Evolutionary conservation across 2,888 invertebrate species (phyloP), one percentile per base, ranked within the genome.

Genomic region (Galerucella calmariensis): DNA sequence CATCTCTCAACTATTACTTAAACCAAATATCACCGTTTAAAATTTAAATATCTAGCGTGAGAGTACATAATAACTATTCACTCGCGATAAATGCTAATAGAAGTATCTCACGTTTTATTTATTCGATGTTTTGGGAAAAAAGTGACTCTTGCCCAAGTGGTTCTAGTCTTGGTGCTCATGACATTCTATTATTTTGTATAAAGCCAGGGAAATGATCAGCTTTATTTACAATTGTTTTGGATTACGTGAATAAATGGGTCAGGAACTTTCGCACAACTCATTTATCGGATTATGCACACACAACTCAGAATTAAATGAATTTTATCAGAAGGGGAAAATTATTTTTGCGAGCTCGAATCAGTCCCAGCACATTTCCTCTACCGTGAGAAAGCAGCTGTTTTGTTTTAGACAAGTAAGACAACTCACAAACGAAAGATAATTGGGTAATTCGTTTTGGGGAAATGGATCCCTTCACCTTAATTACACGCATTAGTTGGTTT

Each of bases 391-490:
- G 20, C 46, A 46, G 20, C 46, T 65, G 46, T 20, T 65, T 20
- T 65, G 63, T 65, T 65, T 65, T 65, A 65, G 63, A 65, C 63
- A 65, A 56, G 63, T 46, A 46, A 65, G 63, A 65, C 63, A 46
- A 65, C 44, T 65, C 63, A 65, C 41, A 16, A 46, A 44, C 63
- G 63, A 16, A 65, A 63, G 63, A 65, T 65, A 65, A 65, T 65
- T 65, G 46, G 46, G 46, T 65, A 65, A 65, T 65, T 65, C 63
- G 63, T 48, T 65, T 65, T 65, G 46, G 24, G 10, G 44, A 44
- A 65, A 41, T 20, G 63, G 35, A 27, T 10, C 63, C 63, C 63
- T 4, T 6, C 9, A 65, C 63, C 8, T 20, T 46, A 46, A 65
- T 65, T 46, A 65, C 63, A 65, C 44, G 63, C 63, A 46, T 65